Conservation (phyloP, 2,888 invertebrate species). For the Eupithecia exiguata region DNA sequence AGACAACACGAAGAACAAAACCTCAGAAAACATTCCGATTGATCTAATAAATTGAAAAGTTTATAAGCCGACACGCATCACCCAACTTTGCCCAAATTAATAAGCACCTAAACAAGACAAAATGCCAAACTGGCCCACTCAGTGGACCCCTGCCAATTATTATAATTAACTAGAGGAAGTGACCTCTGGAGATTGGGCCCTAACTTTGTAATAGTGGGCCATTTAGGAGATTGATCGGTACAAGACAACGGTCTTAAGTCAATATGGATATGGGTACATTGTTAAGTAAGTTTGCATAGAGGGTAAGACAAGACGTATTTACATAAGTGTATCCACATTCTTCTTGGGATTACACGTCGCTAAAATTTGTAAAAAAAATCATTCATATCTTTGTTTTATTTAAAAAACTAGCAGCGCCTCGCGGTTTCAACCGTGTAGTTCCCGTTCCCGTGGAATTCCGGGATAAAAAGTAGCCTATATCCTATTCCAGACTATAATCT, state of each 20-base stretch:
- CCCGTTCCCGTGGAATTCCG: too few species aligned
- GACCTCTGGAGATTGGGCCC: slow-evolving; percentile 76
- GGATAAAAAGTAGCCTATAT: too few species aligned
- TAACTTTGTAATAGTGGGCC: slow-evolving; percentile 73
- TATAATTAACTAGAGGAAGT: slow-evolving; percentile 82
- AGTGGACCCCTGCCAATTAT: slow-evolving; percentile 68
- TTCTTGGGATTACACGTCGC: background rate
- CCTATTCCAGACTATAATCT: too few species aligned
- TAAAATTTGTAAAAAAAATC: background rate
- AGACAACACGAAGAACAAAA: background rate
- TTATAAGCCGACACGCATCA: background rate
- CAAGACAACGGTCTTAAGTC: slow-evolving; percentile 77
- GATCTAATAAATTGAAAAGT: background rate
- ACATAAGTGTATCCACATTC: background rate
- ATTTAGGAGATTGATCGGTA: slow-evolving; percentile 79
- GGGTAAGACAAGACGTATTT: slow-evolving; percentile 22
- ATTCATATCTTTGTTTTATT: background rate
- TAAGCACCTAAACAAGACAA: slow-evolving; percentile 43
- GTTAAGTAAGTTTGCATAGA: slow-evolving; percentile 64
- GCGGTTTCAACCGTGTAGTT: too few species aligned
- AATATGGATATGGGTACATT: slow-evolving; percentile 56
- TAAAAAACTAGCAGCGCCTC: too few species aligned
- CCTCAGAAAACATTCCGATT: background rate
- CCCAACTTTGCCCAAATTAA: slow-evolving; percentile 32
- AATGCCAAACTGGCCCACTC: slow-evolving; percentile 46